These are phyloP conservation scores for Dromiciops gliroides DNA, from an alignment of 2,113 vertebrate genomes.

Conservation along the genomic window DNA sequence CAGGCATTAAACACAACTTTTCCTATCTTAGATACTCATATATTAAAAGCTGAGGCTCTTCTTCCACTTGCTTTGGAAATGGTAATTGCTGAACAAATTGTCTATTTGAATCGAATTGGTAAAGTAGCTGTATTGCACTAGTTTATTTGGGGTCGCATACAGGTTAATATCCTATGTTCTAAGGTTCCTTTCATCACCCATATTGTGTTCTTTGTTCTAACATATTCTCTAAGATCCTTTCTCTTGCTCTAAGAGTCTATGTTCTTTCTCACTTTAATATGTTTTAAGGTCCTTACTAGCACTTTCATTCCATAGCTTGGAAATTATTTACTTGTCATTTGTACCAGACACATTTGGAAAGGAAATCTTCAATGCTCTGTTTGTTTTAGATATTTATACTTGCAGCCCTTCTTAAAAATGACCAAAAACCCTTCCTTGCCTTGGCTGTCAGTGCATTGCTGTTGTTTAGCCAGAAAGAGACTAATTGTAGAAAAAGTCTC, in stretches of 20 bases:
- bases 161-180: background rate
- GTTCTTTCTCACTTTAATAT: background rate
- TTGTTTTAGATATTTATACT: slow-evolving; percentile 72
- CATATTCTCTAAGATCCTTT: background rate
- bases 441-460: slow-evolving; percentile 78
- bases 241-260: background rate
- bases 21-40: background rate
- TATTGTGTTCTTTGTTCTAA: background rate
- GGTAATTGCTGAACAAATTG: slow-evolving; percentile 1
- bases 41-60: background rate
- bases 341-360: slow-evolving; percentile 69
- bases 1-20: background rate
- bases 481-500: slow-evolving; percentile 82
- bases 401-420: slow-evolving; percentile 69
- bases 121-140: background rate
- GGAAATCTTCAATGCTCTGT: slow-evolving; percentile 68
- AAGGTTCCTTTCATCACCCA: background rate
- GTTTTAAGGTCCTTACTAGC: background rate
- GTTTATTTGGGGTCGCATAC: background rate
- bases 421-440: slow-evolving; percentile 69
- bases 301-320: slow-evolving; percentile 43
- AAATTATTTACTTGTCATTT: slow-evolving; percentile 66
- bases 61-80: background rate
- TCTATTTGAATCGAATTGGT: background rate
- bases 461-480: slow-evolving; percentile 84